Evolutionary conservation across 2,888 invertebrate genomes (phyloP).

Genomic region (Drosophila differens): DNA sequence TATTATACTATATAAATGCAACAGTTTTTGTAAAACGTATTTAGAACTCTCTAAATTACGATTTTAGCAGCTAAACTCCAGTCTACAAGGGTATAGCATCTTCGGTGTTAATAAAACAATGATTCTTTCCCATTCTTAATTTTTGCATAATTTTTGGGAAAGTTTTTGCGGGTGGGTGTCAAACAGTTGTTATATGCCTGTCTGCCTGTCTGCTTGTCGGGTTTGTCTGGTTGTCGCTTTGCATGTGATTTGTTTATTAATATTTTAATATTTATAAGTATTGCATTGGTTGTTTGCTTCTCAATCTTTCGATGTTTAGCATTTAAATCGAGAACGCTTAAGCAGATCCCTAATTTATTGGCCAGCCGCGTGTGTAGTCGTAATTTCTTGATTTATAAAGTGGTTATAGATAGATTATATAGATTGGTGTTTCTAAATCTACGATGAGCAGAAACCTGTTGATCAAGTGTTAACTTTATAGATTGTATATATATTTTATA

Average conservation of each 20-base stretch:
- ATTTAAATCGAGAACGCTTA: constrained; percentile 52
- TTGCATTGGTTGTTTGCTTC: constrained; percentile 5
- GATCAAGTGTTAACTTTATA: not conserved
- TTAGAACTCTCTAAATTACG: not conserved
- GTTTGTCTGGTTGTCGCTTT: constrained; percentile 20
- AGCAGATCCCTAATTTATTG: constrained; percentile 45
- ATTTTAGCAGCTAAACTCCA: not conserved
- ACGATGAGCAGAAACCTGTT: not conserved
- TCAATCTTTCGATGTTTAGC: constrained; percentile 35
- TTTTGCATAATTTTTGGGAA: constrained; percentile 8
- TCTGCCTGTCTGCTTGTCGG: constrained; percentile 9
- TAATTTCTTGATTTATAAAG: constrained; percentile 63
- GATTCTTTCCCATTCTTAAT: not conserved
- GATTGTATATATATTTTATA: not conserved
- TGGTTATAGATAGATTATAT: constrained; percentile 8
- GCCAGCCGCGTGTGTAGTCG: constrained; percentile 63
- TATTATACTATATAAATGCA: too few relatives aligned
- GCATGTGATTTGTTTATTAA: constrained; percentile 56
- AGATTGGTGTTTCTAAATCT: constrained; percentile 18
- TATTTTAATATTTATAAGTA: constrained; percentile 14
- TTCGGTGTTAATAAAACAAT: not conserved
- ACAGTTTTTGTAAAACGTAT: not conserved
- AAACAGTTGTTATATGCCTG: constrained; percentile 31
- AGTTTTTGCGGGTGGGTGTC: constrained; percentile 52
- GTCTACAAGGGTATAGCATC: not conserved